These are phyloP conservation scores for Sinocyclocheilus maitianheensis DNA, from an alignment of 2,113 vertebrate genomes.

Conservation along the genomic window DNA sequence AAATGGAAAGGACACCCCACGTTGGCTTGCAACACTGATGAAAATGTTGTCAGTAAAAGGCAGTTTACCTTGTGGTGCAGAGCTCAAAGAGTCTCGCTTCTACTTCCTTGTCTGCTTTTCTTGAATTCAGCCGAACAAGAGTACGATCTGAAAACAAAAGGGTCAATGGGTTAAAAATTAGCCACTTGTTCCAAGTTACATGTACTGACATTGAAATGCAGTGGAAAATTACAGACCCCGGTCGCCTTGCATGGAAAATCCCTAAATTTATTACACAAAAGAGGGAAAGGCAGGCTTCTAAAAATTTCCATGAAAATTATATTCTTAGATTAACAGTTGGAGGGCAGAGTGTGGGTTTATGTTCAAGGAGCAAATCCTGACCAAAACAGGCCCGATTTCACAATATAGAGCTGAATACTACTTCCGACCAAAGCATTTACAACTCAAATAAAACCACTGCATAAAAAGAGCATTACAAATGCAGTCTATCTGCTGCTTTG, in stretches of 20 bases:
- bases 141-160: slow-evolving; percentile 37
- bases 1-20: neutral
- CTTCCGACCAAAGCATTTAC: neutral
- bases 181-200: neutral
- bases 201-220: neutral
- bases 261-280: slow-evolving; percentile 40
- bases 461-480: neutral
- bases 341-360: slow-evolving; percentile 11
- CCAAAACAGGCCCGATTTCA: neutral
- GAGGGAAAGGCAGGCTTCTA: slow-evolving; percentile 22
- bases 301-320: slow-evolving; percentile 50
- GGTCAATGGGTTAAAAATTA: slow-evolving; percentile 42
- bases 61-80: slow-evolving; percentile 37
- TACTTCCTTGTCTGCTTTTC: slow-evolving; percentile 54
- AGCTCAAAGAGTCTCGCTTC: neutral
- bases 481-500: neutral
- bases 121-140: slow-evolving; percentile 8
- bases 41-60: neutral
- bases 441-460: neutral
- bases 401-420: neutral
- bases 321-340: slow-evolving; percentile 34
- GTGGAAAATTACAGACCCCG: slow-evolving; percentile 46
- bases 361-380: slow-evolving; percentile 5
- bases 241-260: slow-evolving; percentile 33
- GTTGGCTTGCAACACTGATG: neutral